These are phyloP conservation scores for Callimorpha dominula DNA, from an alignment of 2,888 invertebrate genomes.

Conservation along the genomic window DNA sequence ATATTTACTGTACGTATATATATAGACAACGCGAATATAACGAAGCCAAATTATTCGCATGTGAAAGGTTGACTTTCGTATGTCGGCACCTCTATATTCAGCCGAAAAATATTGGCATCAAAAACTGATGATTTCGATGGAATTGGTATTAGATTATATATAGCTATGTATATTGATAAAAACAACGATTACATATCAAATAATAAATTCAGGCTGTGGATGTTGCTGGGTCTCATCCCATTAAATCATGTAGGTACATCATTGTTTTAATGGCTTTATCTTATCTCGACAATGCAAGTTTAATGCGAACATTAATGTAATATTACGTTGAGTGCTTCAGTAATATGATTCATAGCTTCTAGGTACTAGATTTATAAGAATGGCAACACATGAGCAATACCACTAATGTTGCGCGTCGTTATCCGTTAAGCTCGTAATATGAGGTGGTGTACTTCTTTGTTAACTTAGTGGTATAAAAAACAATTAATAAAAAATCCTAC, in stretches of 20 bases:
- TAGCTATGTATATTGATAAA: not conserved
- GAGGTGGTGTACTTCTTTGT: no score
- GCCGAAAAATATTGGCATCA: not conserved
- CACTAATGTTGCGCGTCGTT: no score
- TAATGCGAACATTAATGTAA: not conserved
- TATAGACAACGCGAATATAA: not conserved
- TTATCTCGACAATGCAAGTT: not conserved
- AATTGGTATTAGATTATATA: not conserved
- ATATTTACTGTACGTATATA: no score
- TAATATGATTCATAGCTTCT: not conserved
- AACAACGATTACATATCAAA: not conserved
- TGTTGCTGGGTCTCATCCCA: slow-evolving; percentile 1
- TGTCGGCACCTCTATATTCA: not conserved
- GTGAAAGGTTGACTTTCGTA: not conserved
- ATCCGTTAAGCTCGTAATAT: no score
- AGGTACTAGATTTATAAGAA: no score
- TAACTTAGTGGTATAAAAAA: no score
- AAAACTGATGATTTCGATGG: not conserved
- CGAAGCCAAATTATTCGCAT: not conserved
- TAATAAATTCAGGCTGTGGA: not conserved
- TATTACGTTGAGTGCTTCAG: not conserved
- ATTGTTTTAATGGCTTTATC: not conserved
- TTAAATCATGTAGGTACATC: not conserved
- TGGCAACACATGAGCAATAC: no score
- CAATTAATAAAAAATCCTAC: no score